These are phyloP conservation scores for Myiagra hebetior DNA, from an alignment of 2,113 vertebrate genomes.

Conservation along the genomic window DNA sequence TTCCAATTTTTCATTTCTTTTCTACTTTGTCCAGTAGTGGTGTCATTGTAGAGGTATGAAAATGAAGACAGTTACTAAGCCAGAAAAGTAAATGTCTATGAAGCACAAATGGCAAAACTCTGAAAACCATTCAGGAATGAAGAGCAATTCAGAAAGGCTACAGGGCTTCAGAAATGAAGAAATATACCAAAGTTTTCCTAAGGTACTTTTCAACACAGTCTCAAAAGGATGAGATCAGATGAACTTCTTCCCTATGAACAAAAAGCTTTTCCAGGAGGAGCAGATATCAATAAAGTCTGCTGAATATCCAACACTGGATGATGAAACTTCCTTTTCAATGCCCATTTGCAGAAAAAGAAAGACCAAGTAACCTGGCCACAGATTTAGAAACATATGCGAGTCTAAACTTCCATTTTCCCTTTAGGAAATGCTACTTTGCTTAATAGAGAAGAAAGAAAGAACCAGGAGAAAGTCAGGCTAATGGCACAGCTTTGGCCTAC, in stretches of 20 bases:
- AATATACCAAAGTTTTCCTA: background rate
- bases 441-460: background rate
- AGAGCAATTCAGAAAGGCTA: background rate
- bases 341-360: background rate
- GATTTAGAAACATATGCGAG: background rate
- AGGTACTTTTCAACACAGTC: background rate
- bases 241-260: background rate
- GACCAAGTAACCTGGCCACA: background rate
- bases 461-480: background rate
- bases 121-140: background rate
- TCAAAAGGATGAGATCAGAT: background rate
- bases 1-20: background rate
- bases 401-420: background rate
- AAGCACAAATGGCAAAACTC: background rate
- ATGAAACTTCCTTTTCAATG: background rate
- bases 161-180: background rate
- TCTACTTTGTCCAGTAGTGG: background rate
- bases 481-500: background rate
- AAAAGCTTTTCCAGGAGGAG: background rate
- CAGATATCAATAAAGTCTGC: background rate
- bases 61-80: background rate
- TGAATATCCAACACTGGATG: background rate
- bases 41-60: background rate
- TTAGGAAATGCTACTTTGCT: background rate
- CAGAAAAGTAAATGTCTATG: background rate